Evolutionary conservation across 2,888 invertebrate genomes (phyloP), one percentile per base, ranked within the genome.

Genomic region (Augochlorella aurata): DNA sequence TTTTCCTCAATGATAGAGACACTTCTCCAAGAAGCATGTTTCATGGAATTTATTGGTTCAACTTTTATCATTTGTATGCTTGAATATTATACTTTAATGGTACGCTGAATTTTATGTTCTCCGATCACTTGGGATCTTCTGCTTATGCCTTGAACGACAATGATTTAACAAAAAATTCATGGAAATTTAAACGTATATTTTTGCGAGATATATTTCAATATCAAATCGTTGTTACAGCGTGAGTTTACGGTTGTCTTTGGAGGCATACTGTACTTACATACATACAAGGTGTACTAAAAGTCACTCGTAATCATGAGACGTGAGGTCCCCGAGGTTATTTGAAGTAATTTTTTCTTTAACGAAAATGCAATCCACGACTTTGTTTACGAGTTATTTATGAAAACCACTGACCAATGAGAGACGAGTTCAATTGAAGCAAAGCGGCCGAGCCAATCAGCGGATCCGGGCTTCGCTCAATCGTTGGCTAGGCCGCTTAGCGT

Each of bases 61-160:
- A 92, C 91, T 0, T 83, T 91, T 69, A 89, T 89, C 54, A 91
- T 92, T 68, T 93, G 93, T 70, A 87, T 92, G 21, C 87, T 92
- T 10, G 91, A 91, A 75, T 92, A 91, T 80, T 92, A 91, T 79
- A 88, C 89, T 44, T 87, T 92, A 72, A 88, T 84, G 90, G 92
- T 92, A 10, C 2, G 71, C 50, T 24, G 38, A 63, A 18, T 63
- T n/a, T 38, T 16, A 29, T 9, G 16, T 38, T 38, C 4, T 18
- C 18, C 24, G 61, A 29, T 8, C 7, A 7, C 29, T 63, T 9
- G 9, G 9, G 18, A 1, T 24, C 7, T 12, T 3, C 24, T 14
- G 2, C 1, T 16, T 12, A 61, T 9, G 29, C 16, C 29, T 61
- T 18, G 29, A 29, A 61, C 18, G 29, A 61, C 3, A 18, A n/a